Evolutionary conservation across 2,113 vertebrate species (phyloP).

Genomic region (Aix galericulata): DNA sequence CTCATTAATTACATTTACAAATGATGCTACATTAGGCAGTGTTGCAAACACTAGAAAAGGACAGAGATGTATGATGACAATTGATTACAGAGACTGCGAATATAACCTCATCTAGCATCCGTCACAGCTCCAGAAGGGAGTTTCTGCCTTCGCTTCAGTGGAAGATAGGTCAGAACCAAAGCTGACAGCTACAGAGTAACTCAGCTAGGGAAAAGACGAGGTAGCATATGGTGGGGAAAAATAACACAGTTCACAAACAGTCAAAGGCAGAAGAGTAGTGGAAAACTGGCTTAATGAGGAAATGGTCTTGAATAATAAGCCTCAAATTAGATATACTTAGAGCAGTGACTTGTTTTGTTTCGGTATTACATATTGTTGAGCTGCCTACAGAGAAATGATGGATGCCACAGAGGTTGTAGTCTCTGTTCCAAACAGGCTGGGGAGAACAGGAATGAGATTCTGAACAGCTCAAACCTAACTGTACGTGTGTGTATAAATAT

Average conservation of each 20-base stretch:
- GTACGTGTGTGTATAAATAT: neutral
- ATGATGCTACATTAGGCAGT: neutral
- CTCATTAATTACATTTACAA: conserved; percentile 60
- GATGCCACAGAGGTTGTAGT: neutral
- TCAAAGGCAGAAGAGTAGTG: neutral
- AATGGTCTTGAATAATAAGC: neutral
- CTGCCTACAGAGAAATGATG: neutral
- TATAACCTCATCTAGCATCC: neutral
- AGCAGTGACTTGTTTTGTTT: neutral
- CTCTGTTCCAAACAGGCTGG: neutral
- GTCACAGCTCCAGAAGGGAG: neutral
- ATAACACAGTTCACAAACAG: neutral
- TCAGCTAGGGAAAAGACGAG: neutral
- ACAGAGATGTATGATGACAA: conserved; percentile 27
- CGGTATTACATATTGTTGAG: neutral
- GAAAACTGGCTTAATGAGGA: neutral
- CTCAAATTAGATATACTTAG: neutral
- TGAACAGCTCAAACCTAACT: neutral
- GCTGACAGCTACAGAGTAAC: neutral
- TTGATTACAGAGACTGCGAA: neutral
- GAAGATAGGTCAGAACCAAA: neutral
- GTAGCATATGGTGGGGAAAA: neutral
- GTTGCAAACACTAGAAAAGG: neutral
- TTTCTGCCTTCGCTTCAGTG: neutral
- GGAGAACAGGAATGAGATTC: neutral